Base-by-base conservation (phyloP, 2,888 invertebrate species). In the Eupithecia subfuscata region DNA sequence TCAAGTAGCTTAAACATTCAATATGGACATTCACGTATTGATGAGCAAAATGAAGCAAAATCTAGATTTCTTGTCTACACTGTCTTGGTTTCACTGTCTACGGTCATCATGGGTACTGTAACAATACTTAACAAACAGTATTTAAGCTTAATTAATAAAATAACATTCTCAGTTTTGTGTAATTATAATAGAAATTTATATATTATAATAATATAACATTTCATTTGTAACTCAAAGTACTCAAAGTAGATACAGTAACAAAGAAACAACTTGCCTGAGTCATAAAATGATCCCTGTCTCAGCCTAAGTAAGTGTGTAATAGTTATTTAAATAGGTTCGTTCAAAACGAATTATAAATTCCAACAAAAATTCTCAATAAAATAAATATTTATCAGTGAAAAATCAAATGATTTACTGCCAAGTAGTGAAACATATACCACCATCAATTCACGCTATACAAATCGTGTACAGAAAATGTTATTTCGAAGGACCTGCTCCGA, bases 381-480 rank as follows among this genome's bases (percentile, higher is more conserved):
- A 40, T 37, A 67, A 37, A 40, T 37, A 12, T 73, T 45, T 75
- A 70, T 70, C 74, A 48, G 56, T 18, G 18, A 72, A 77, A 74
- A 73, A 73, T 64, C 37, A 22, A 69, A 71, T 75, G 70, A 75
- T 68, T 69, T 64, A 77, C 70, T n/a, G 43, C 34, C n/a, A 37
- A 71, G 71, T 78, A 76, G 78, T 78, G 69, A 75, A 73, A 76
- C 71, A 78, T 70, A 80, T 75, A 77, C 75, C 74, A 76, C 78
- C 79, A 79, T 75, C 79, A 81, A 81, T 81, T 80, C 75, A 68
- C 78, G 75, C 75, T 78, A 74, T 77, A 77, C 79, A 78, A 76
- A 75, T 79, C 76, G 74, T 79, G 93, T 93, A 94, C 87, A 92
- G 93, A 91, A 92, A 93, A 93, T 92, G 91, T 92, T 92, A 91